Evolutionary conservation across 2,113 vertebrate genomes (phyloP).

Genomic region (Edolisoma coerulescens): DNA sequence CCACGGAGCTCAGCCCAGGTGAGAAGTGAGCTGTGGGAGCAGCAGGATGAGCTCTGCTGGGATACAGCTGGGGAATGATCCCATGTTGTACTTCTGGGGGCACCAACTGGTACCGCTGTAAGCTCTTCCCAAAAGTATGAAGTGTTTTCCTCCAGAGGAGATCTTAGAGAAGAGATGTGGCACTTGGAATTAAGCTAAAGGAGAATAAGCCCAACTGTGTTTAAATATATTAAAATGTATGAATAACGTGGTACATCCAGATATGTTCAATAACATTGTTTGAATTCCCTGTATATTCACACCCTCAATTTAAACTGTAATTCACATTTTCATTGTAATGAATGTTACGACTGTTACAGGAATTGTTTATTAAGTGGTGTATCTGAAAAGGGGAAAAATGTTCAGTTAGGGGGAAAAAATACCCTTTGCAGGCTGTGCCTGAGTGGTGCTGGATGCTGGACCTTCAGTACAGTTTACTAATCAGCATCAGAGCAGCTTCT

Average conservation of each 20-base stretch:
- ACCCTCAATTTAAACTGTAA: background rate
- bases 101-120: background rate
- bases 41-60: background rate
- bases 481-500: background rate
- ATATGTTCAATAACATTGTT: background rate
- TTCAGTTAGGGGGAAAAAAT: rapidly evolving
- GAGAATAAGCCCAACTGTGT: background rate
- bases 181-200: background rate
- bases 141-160: background rate
- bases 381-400: background rate
- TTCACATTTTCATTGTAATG: background rate
- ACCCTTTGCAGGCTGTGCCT: background rate
- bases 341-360: background rate
- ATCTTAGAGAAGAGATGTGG: background rate
- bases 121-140: background rate
- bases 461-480: background rate
- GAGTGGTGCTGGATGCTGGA: background rate
- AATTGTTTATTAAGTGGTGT: background rate
- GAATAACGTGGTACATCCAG: background rate
- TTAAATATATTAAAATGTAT: background rate
- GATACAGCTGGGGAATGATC: background rate
- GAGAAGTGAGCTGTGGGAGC: background rate
- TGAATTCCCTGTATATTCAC: background rate
- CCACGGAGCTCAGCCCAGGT: background rate
- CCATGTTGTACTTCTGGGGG: background rate